Evolutionary conservation across 1,140 invertebrate species (phyloP).

Genomic region (Scaptomyza montana): DNA sequence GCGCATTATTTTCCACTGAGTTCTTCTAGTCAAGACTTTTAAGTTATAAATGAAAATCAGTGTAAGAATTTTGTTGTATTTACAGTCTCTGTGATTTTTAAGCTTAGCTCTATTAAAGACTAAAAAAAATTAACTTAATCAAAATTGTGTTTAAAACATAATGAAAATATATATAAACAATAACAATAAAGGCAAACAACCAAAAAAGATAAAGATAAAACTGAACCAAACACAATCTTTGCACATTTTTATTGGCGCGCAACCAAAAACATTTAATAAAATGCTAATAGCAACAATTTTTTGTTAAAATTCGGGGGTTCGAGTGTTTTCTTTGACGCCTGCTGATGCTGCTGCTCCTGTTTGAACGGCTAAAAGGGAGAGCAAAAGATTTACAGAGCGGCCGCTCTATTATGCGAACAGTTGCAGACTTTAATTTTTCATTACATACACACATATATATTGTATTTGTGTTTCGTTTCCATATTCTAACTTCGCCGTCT

Average conservation of each 20-base stretch:
- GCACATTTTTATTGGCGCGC: slow-evolving; percentile 70
- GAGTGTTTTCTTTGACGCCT: slow-evolving; percentile 66
- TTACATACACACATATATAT: not conserved
- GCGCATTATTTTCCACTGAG: slow-evolving; percentile 17
- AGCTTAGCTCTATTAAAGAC: slow-evolving; percentile 27
- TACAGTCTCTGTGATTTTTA: slow-evolving; percentile 38
- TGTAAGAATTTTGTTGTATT: slow-evolving; percentile 28
- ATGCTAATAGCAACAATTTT: slow-evolving; percentile 46
- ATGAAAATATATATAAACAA: slow-evolving; percentile 44
- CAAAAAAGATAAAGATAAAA: slow-evolving; percentile 36
- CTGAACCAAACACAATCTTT: slow-evolving; percentile 40
- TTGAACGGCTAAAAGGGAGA: not conserved
- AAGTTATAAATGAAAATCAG: slow-evolving; percentile 23
- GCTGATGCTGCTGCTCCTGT: slow-evolving; percentile 20
- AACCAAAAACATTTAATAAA: slow-evolving; percentile 50
- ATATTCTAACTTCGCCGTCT: slow-evolving; percentile 53
- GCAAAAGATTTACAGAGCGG: not conserved
- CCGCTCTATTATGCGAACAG: not conserved
- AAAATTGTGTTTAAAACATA: slow-evolving; percentile 39
- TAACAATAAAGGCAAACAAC: slow-evolving; percentile 63
- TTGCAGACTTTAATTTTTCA: not conserved
- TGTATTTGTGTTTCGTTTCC: slow-evolving; percentile 49
- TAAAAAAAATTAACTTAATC: slow-evolving; percentile 48
- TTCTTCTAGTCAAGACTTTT: slow-evolving; percentile 13
- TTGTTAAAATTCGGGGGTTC: slow-evolving; percentile 70